Evolutionary conservation across 1,140 invertebrate species (phyloP), one percentile per base, ranked within the genome.

Genomic region (Micrasema longulum): DNA sequence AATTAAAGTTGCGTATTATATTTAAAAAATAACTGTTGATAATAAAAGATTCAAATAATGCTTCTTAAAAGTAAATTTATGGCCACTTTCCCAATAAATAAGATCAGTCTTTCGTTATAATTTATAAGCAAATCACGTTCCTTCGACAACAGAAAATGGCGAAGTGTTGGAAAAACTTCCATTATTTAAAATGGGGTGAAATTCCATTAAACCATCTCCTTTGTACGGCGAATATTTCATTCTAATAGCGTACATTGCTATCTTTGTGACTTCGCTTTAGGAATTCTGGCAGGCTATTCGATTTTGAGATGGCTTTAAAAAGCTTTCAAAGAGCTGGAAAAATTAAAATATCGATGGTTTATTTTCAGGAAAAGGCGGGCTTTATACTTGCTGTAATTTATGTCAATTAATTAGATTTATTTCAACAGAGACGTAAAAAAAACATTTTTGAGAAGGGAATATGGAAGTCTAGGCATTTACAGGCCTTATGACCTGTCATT

Each of bases 111-210:
- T n/a, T 11, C 36, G 36, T 20, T 38, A 36, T 41, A 14, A 43
- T 68, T 68, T 26, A 57, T 52, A 68, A 43, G 35, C 65, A 68
- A 68, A 68, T 53, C 65, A 68, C 65, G 65, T 68, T 22, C 18
- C 50, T 36, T 35, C 52, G 50, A 68, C 65, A 68, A 68, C 65
- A 68, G 65, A 68, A 43, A 20, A 68, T 48, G 67, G 43, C 50
- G 52, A 10, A 50, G 18, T 36, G 31, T 9, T 31, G 14, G 47
- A 64, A 47, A 64, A 64, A 22, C 41, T 20, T 11, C 50, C 50
- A 52, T 68, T 68, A 68, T 68, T 57, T 43, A 53, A 53, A 26
- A 68, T 43, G 55, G 55, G 55, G 55, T 60, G 50, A 68, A 53
- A 68, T 41, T 53, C 50, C 48, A 66, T 66, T 66, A 66, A 50